These are phyloP conservation scores for Kryptopterus vitreolus DNA, from an alignment of 2,797 vertebrate species.

Conservation along the genomic window DNA sequence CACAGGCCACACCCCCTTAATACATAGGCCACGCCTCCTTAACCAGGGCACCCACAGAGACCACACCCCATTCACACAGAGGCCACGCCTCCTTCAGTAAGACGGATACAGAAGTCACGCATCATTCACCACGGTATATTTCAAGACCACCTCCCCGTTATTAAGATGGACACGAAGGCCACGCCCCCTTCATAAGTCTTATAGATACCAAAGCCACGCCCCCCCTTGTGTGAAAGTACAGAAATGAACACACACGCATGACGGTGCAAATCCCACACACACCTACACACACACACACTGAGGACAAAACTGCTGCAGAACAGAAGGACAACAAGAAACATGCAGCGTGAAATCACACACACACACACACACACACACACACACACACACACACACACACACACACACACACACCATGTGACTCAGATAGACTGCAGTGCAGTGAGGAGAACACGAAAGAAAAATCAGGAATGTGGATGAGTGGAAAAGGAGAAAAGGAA, in stretches of 20 bases:
- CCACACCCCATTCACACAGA: background rate
- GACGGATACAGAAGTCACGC: no score
- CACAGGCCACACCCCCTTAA: no score
- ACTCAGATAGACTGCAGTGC: background rate
- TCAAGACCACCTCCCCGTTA: no score
- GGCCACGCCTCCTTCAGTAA: background rate
- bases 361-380: background rate
- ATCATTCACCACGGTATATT: no score
- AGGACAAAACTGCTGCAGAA: conserved; percentile 39
- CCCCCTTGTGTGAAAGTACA: background rate
- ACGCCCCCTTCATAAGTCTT: background rate
- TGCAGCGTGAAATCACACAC: conserved; percentile 29
- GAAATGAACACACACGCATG: no score
- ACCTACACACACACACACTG: background rate
- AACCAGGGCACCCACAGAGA: background rate
- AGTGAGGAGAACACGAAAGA: background rate
- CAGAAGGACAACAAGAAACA: conserved; percentile 32
- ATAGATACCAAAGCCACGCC: background rate
- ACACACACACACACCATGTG: conserved; percentile 13
- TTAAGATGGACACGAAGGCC: background rate
- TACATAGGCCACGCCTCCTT: background rate
- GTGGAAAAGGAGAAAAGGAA: background rate
- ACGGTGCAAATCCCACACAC: no score
- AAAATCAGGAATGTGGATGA: conserved; percentile 12
- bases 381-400: conserved; percentile 16